Evolutionary conservation across 2,888 invertebrate species (phyloP).

Genomic region (Tipula lateralis): DNA sequence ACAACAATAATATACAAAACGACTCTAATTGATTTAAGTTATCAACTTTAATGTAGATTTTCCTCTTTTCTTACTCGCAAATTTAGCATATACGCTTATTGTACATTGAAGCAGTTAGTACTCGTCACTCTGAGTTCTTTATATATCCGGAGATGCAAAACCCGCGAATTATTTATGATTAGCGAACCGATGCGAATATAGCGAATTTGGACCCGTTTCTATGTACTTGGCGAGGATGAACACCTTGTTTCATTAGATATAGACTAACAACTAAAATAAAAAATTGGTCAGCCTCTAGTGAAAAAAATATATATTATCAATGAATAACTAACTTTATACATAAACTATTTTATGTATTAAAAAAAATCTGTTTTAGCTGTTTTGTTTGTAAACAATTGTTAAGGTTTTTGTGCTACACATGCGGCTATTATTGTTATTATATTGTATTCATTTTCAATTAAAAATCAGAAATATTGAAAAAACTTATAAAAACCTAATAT

Average conservation of each 20-base stretch:
- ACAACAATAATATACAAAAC: neutral
- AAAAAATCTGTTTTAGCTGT: neutral
- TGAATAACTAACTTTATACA: neutral
- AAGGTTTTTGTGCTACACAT: neutral
- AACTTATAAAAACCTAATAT: neutral
- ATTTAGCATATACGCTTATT: neutral
- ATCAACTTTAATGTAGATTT: neutral
- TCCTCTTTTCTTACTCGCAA: neutral
- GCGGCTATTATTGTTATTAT: neutral
- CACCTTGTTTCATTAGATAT: neutral
- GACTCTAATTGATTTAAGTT: neutral
- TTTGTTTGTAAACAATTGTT: slow-evolving; percentile 11
- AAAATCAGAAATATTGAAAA: neutral
- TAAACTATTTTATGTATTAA: neutral
- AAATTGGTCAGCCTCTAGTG: neutral
- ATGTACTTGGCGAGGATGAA: neutral
- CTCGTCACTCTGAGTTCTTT: neutral
- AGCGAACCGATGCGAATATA: neutral
- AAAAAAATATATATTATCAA: neutral
- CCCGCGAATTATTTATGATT: neutral
- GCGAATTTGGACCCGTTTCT: neutral
- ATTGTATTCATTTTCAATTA: neutral
- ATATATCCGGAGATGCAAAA: neutral
- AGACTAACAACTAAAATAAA: neutral
- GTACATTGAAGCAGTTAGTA: neutral